Conservation (phyloP, 2,797 vertebrate genomes). For the Poecilia wingei region DNA sequence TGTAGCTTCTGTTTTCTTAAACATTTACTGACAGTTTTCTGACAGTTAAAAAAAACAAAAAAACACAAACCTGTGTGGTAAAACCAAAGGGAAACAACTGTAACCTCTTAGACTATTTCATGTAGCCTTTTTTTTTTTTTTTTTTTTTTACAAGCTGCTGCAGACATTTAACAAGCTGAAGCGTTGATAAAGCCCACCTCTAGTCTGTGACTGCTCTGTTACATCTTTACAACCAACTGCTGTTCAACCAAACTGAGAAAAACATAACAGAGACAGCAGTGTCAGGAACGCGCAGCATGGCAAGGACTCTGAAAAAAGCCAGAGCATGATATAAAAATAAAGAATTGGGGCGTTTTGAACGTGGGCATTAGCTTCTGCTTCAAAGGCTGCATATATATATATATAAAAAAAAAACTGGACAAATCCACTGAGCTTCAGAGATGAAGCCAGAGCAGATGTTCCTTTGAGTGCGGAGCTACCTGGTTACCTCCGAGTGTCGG, state of each 20-base stretch:
- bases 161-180: conserved; percentile 12
- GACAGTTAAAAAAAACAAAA: background rate
- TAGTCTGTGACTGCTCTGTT: background rate
- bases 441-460: conserved; percentile 1
- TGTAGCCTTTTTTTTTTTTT: background rate
- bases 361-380: background rate
- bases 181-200: conserved; percentile 9
- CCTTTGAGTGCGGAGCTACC: background rate
- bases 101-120: background rate
- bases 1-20: conserved; percentile 41
- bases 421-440: background rate
- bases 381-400: background rate
- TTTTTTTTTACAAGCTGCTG: conserved; percentile 8
- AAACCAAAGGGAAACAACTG: conserved; percentile 4
- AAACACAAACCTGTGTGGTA: background rate
- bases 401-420: background rate
- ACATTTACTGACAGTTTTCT: conserved; percentile 20
- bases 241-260: background rate
- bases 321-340: background rate
- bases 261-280: background rate
- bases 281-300: background rate
- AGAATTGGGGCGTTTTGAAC: background rate
- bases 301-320: background rate
- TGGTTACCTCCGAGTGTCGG: background rate
- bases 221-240: background rate